Evolutionary conservation across 2,797 vertebrate genomes (phyloP).

Genomic region (Cetoscarus ocellatus): DNA sequence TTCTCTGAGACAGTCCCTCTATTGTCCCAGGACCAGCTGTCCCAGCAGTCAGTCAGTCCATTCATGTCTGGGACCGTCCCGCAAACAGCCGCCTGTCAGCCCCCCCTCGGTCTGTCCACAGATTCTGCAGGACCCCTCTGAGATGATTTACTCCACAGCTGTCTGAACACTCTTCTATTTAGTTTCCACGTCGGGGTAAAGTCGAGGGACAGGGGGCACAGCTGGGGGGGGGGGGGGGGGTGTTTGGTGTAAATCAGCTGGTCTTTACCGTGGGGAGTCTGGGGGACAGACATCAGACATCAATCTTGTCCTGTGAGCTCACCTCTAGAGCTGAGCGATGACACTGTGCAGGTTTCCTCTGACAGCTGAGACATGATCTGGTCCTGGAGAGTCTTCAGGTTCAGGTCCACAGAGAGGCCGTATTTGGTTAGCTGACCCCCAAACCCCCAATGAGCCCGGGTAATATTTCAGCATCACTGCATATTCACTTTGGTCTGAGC

Average conservation of each 20-base stretch:
- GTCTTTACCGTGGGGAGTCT: constrained; percentile 43
- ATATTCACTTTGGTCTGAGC: background rate
- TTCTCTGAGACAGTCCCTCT: constrained; percentile 48
- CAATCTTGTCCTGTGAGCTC: background rate
- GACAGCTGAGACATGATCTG: constrained; percentile 20
- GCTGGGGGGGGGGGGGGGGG: constrained; percentile 1
- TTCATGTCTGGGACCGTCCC: constrained; percentile 40
- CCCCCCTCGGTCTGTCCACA: constrained; percentile 32
- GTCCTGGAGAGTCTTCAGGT: constrained; percentile 17
- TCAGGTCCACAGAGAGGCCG: background rate
- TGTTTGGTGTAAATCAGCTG: constrained; percentile 71
- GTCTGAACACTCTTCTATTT: constrained; percentile 51
- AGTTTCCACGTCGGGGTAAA: constrained; percentile 10
- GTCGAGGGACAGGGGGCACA: background rate
- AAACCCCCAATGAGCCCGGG: background rate
- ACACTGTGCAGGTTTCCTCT: constrained; percentile 27
- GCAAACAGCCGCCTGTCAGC: constrained; percentile 21
- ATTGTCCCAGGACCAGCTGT: constrained; percentile 64
- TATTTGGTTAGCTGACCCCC: background rate
- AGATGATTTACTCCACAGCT: constrained; percentile 71
- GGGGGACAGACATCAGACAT: constrained; percentile 24
- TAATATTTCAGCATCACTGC: constrained; percentile 3
- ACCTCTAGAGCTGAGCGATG: constrained; percentile 1
- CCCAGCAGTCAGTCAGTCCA: constrained; percentile 57
- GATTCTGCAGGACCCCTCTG: constrained; percentile 45